Base-by-base conservation (phyloP, 2,113 vertebrate genomes). In the Uropsilus gracilis region DNA sequence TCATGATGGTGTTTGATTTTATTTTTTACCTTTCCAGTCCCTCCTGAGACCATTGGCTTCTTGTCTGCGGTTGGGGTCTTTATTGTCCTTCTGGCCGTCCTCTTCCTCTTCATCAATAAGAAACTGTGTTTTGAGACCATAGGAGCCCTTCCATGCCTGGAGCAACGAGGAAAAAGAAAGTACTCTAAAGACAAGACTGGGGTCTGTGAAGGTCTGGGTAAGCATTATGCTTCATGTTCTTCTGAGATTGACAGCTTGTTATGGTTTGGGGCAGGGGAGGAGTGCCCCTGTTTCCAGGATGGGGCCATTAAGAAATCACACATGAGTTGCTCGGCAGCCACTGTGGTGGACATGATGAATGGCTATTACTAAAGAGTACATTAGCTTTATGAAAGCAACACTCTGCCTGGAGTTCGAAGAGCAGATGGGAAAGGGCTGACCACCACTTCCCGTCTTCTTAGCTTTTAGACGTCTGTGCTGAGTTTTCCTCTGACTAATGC, bases 81-180 rank as follows among this genome's bases (percentile, higher is more conserved):
- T 91, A 96, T 99, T 72, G 97, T 99, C 76, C 97, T 99, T 39
- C 97, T 99, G 96, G 98, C 98, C 9, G 95, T 99, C 83, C 98
- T 99, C 85, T 99, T 99, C 96, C 98, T 99, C 98, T 99, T 98
- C 97, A 99, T 99, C 98, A 99, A 98, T 97, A 99, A 99, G 98
- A 99, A 99, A 96, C 96, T 99, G 91, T 99, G 97, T 95, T 99
- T 99, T 94, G 98, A 99, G 48, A 98, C 98, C 6, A 97, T 98
- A 34, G 98, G 98, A 8, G 98, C 97, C 0, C 97, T 99, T 42
- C 98, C 97, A 10, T 98, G 98, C 71, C 97, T 98, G 91, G 98
- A 99, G 94, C 97, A 98, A 53, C 96, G 87, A 44, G 94, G 97
- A 42, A 85, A 73, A 97, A 96, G 97, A 97, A 98, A 98, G 93